These are phyloP conservation scores for Drymonia ruficornis DNA, from an alignment of 2,888 invertebrate genomes.

Conservation along the genomic window DNA sequence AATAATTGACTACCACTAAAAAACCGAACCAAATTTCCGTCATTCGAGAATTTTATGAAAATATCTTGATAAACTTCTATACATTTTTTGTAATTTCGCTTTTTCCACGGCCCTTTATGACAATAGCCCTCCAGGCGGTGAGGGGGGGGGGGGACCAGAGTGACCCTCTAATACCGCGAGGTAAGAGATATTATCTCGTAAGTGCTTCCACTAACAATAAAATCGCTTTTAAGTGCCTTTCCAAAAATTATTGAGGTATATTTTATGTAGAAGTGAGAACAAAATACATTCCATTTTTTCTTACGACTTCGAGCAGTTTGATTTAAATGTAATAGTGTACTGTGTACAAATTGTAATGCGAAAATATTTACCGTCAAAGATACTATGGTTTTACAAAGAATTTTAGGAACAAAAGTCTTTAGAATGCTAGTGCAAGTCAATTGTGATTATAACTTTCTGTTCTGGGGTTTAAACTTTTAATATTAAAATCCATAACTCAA, in stretches of 20 bases:
- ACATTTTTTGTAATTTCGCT: constrained; percentile 39
- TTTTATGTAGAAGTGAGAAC: constrained; percentile 13
- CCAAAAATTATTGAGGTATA: constrained; percentile 39
- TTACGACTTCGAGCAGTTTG: neutral
- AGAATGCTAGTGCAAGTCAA: no score
- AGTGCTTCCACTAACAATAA: constrained; percentile 54
- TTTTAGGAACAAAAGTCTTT: no score
- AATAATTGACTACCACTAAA: neutral
- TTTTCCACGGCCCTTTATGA: constrained; percentile 43
- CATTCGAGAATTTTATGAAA: neutral
- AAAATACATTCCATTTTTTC: neutral
- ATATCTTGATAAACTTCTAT: constrained; percentile 41
- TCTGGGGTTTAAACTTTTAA: no score
- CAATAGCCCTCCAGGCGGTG: constrained; percentile 33
- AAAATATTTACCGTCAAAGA: no score
- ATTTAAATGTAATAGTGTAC: no score
- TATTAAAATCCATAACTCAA: no score
- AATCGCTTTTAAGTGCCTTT: constrained; percentile 48
- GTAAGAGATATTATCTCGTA: constrained; percentile 60
- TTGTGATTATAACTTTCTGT: no score
- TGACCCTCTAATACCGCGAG: constrained; percentile 55
- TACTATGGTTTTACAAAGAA: no score
- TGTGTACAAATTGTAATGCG: no score
- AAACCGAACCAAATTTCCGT: neutral
- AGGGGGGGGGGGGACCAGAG: constrained; percentile 37